Conservation (phyloP, 2,888 invertebrate genomes). For the Drosophila picticornis region DNA sequence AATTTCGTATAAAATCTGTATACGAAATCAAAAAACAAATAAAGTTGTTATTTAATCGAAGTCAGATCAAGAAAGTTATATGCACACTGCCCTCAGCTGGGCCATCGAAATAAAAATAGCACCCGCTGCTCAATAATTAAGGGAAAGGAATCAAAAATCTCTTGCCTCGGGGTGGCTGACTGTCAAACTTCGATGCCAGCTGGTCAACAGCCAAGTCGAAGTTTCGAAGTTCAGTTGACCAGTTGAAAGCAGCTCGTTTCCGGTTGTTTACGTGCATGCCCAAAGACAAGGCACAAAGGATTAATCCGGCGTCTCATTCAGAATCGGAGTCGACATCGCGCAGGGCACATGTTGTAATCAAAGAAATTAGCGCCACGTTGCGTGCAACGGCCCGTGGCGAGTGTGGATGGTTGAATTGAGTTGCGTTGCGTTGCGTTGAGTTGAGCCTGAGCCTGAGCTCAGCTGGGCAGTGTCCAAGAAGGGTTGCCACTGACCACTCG, state of each 20-base stretch:
- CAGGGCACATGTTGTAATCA: constrained; percentile 72
- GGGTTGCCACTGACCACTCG: constrained; percentile 65
- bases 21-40: not conserved
- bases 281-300: constrained; percentile 76
- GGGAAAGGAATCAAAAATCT: constrained; percentile 60
- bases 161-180: constrained; percentile 43
- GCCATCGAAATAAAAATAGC: constrained; percentile 20
- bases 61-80: constrained; percentile 22
- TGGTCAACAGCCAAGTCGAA: constrained; percentile 66
- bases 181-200: constrained; percentile 7
- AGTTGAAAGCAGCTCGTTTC: constrained; percentile 66
- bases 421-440: constrained; percentile 28
- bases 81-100: constrained; percentile 8
- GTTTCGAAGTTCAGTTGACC: constrained; percentile 82
- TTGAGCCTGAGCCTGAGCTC: constrained; percentile 19
- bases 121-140: constrained; percentile 68
- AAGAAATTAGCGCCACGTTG: constrained; percentile 80
- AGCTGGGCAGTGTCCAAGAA: constrained; percentile 56
- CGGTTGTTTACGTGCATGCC: constrained; percentile 57
- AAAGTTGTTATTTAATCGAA: not conserved
- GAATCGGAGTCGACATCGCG: constrained; percentile 43
- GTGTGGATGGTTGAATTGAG: constrained; percentile 37
- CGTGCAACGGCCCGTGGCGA: constrained; percentile 71
- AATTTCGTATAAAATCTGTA: not conserved
- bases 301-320: constrained; percentile 41